Evolutionary conservation across 2,113 vertebrate genomes (phyloP).

Genomic region (Nibea coibor): DNA sequence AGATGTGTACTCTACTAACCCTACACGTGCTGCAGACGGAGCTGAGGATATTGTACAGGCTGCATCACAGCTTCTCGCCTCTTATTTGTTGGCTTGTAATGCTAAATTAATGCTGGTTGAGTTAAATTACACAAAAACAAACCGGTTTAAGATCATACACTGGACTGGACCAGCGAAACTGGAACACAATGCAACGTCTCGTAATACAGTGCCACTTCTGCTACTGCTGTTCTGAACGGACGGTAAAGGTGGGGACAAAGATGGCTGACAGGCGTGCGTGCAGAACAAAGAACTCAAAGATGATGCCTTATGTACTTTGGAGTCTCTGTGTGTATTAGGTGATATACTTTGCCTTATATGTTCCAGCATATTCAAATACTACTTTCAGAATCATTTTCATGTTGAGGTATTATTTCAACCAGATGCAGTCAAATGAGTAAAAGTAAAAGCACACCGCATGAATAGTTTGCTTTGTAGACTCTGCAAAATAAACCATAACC

Average conservation of each 20-base stretch:
- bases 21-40: too few relatives aligned
- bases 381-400: background rate
- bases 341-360: background rate
- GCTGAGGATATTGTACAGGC: too few relatives aligned
- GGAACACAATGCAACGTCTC: background rate
- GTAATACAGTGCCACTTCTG: too few relatives aligned
- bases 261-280: background rate
- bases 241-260: background rate
- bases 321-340: background rate
- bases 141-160: too few relatives aligned
- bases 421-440: background rate
- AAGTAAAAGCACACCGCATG: background rate
- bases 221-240: background rate
- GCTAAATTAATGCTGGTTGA: too few relatives aligned
- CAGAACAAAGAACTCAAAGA: background rate
- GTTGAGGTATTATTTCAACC: background rate
- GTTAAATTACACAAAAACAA: too few relatives aligned
- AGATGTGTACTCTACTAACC: too few relatives aligned
- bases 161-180: too few relatives aligned
- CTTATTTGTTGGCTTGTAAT: too few relatives aligned
- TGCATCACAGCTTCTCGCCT: too few relatives aligned
- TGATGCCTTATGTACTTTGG: background rate
- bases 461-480: too few relatives aligned
- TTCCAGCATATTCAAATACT: background rate
- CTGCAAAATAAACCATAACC: background rate